Base-by-base conservation (phyloP, 2,888 invertebrate genomes). In the Thera obeliscata region DNA sequence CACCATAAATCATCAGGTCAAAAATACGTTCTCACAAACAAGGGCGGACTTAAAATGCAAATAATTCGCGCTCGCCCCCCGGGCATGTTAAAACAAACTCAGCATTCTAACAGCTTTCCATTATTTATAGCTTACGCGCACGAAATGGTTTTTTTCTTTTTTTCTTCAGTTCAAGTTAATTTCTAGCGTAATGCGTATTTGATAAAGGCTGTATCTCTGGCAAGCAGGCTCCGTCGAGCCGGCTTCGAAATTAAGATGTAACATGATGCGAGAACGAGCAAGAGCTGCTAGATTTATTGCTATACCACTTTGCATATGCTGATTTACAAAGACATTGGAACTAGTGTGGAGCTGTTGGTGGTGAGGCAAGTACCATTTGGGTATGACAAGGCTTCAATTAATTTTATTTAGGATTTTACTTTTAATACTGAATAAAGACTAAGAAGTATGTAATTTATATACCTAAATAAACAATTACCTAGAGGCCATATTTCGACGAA, bases 221-320 rank as follows among this genome's bases (percentile, higher is more conserved):
- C 88, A 83, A 84, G 89, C 92, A 89, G 91, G 91, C 92, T 90
- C 90, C 91, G 89, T 82, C 88, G 90, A 90, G 91, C 90, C 89
- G 90, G 89, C 88, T 89, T 90, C 91, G 92, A 94, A 94, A 94
- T 94, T 94, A 94, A 94, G 94, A 94, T 94, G 94, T 94, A 94
- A 94, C 94, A 94, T 94, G 94, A 94, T 94, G 94, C 94, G 94
- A 93, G 93, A 94, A 94, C 94, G 94, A 94, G 94, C 94, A 92
- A 93, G 93, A 92, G 88, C 93, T 84, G 87, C 88, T 90, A 93
- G 94, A 94, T 94, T 94, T 94, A 94, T 94, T 93, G 90, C 94
- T 91, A 90, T 92, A 92, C 94, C 93, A 93, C 93, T 94, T 94
- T 94, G 94, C 94, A 94, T 94, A 94, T 94, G 94, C 94, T 94